phyloP scores from a whole-genome alignment of 2,888 invertebrate species.

The Lydus trimaculatus region DNA sequence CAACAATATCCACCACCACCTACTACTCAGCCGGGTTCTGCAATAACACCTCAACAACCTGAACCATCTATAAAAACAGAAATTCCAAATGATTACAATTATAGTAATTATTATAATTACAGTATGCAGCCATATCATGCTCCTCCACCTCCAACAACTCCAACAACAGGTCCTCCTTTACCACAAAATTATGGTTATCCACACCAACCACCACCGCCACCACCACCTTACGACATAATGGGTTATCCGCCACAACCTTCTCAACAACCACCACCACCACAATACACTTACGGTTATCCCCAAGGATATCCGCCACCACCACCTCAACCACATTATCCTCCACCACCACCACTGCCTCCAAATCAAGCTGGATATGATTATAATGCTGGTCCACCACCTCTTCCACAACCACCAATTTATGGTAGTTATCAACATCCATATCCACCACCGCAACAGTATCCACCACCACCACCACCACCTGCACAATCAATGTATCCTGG shows the following conservation, averaged over 20 bases:
- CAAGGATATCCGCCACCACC: conserved; percentile 40
- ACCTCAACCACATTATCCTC: conserved; percentile 50
- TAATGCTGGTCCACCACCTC: conserved; percentile 34
- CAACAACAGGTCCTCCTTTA: conserved; percentile 25
- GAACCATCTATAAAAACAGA: conserved; percentile 23
- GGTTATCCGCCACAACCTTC: conserved; percentile 49
- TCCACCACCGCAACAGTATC: conserved; percentile 47
- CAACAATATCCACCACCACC: conserved; percentile 30
- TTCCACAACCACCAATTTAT: conserved; percentile 47
- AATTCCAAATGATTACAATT: conserved; percentile 26
- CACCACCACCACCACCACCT: conserved; percentile 51
- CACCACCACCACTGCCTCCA: conserved; percentile 44
- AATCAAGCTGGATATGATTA: conserved; percentile 36
- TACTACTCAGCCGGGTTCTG: conserved; percentile 23
- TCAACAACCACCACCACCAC: conserved; percentile 37
- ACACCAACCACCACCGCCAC: conserved; percentile 50
- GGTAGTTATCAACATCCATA: conserved; percentile 47
- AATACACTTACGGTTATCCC: conserved; percentile 49
- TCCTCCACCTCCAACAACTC: conserved; percentile 28
- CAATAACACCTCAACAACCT: conserved; percentile 29
- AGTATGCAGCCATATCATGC: conserved; percentile 43
- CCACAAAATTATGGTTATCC: conserved; percentile 52
- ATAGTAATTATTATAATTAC: conserved; percentile 47
- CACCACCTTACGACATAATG: conserved; percentile 55
- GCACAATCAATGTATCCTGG: conserved; percentile 49